Evolutionary conservation across 1,140 invertebrate species (phyloP), one percentile per base, ranked within the genome.

Genomic region (Listronotus oregonensis): DNA sequence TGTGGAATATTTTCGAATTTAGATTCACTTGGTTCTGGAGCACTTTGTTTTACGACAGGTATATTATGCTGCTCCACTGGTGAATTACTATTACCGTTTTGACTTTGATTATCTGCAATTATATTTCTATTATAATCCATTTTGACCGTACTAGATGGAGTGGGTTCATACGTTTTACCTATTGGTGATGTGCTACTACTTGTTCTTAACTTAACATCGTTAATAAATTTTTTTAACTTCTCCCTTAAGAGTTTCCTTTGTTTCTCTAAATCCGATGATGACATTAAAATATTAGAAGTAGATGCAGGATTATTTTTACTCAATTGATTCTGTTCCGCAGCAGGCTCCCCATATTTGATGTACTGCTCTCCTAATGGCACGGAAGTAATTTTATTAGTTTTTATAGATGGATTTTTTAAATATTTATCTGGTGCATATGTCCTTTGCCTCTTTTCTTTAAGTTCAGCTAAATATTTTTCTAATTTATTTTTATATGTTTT

Each of bases 381-480:
- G 7, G n/a, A n/a, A 12, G 18, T 12, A 3, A 17, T 27, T 50
- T 18, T 50, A n/a, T 50, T 27, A 3, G 6, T 50, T 50, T 27
- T 32, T 27, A 6, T 32, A 1, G 47, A 27, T 21, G 21, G 11
- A 17, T 11, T 21, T 47, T 50, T 59, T 37, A 37, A 3, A 10
- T 21, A 49, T 39, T 57, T 64, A 40, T 64, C 54, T 7, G 62
- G 62, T 15, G 43, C 39, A 37, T 64, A 64, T 17, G 18, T 47
- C 15, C 44, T 63, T 47, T 57, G 62, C 14, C 54, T 43, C 10
- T 42, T 54, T 17, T 64, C 54, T 14, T 64, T 64, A 49, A 64
- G 37, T 9, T 64, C 34, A 15, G 9, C 54, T n/a, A 56, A 50
- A 42, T 64, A 64, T 15, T 49, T 56, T 40, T 57, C 62, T 9